phyloP scores from a whole-genome alignment of 2,797 vertebrate species.

The Anguilla marmorata region DNA sequence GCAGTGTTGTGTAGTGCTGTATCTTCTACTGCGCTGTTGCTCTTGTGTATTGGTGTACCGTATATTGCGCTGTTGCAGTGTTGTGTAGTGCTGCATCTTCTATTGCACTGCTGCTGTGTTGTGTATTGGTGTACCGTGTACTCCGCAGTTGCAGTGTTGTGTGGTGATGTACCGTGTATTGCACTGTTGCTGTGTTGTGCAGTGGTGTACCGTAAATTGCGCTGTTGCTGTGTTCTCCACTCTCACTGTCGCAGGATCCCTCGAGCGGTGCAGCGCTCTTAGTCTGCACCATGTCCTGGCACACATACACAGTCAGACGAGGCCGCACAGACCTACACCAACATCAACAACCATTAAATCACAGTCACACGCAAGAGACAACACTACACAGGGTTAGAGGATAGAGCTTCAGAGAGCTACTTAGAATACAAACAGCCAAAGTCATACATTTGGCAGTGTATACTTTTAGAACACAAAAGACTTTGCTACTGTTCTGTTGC shows the following conservation, averaged over 20 bases:
- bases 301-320: conserved; percentile 93
- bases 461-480: background rate
- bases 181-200: background rate
- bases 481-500: too few relatives aligned
- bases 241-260: conserved; percentile 89
- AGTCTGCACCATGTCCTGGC: conserved; percentile 88
- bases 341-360: background rate
- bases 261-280: conserved; percentile 47
- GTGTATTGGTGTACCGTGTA: background rate
- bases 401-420: too few relatives aligned
- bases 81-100: too few relatives aligned
- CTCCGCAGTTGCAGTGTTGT: background rate
- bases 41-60: background rate
- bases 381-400: too few relatives aligned
- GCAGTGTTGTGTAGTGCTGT: background rate
- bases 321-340: conserved; percentile 85
- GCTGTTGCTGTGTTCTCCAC: conserved; percentile 79
- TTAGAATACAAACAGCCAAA: background rate
- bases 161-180: background rate
- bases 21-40: background rate
- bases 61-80: background rate
- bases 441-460: background rate
- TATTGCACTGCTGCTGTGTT: background rate
- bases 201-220: background rate
- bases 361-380: too few relatives aligned